Evolutionary conservation across 2,888 invertebrate species (phyloP).

Genomic region (Matsumyia berberina): DNA sequence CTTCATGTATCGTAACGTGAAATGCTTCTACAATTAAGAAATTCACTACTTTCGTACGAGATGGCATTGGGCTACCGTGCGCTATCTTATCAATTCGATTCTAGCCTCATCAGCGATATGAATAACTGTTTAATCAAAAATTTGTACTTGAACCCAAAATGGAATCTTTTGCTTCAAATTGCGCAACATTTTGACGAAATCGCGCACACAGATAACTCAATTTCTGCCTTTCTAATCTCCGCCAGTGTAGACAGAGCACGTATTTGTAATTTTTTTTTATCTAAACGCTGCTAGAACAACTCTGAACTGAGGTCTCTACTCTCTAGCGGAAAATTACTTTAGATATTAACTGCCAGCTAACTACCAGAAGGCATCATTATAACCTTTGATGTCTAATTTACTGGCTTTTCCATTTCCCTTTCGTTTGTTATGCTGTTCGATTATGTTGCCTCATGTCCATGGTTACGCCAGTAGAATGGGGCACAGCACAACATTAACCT

Average conservation of each 20-base stretch:
- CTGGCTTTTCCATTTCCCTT: constrained; percentile 10
- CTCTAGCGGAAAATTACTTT: neutral
- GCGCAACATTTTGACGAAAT: constrained; percentile 22
- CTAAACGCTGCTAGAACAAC: neutral
- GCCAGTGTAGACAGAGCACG: neutral
- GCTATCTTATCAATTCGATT: constrained; percentile 51
- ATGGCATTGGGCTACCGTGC: constrained; percentile 19
- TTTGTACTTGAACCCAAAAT: constrained; percentile 50
- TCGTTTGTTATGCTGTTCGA: constrained; percentile 34
- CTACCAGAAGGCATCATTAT: constrained; percentile 1
- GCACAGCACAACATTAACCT: constrained; percentile 1
- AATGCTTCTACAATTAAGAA: neutral
- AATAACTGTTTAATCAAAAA: constrained; percentile 28
- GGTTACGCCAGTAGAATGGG: constrained; percentile 30
- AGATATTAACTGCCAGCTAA: neutral
- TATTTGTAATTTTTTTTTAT: constrained; percentile 22
- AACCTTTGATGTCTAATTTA: constrained; percentile 30
- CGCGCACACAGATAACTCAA: neutral
- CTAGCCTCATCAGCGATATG: constrained; percentile 17
- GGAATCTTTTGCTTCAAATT: constrained; percentile 24
- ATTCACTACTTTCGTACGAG: neutral
- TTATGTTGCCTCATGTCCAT: constrained; percentile 41
- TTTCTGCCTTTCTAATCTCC: constrained; percentile 11
- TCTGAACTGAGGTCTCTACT: neutral
- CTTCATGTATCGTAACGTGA: constrained; percentile 27